phyloP scores from a whole-genome alignment of 2,797 vertebrate species.

The Eidolon dupreanum region DNA sequence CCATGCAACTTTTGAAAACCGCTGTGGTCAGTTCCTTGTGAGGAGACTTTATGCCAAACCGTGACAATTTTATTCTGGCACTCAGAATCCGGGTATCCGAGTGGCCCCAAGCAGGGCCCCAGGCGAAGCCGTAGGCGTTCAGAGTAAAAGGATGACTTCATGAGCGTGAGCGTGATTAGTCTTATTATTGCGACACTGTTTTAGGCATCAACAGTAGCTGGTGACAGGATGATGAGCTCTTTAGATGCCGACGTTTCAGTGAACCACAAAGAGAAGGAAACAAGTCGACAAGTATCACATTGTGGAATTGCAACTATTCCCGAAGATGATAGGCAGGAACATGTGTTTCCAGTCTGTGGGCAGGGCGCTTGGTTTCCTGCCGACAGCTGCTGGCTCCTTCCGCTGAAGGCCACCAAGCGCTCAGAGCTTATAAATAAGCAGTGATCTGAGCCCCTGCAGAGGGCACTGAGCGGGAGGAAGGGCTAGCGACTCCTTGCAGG shows the following conservation, averaged over 20 bases:
- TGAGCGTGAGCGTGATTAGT: neutral
- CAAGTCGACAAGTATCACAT: constrained; percentile 58
- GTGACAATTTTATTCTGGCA: neutral
- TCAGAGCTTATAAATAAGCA: constrained; percentile 69
- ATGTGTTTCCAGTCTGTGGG: constrained; percentile 72
- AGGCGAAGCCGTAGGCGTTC: neutral
- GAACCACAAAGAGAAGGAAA: constrained; percentile 66
- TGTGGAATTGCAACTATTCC: constrained; percentile 64
- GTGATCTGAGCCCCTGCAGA: constrained; percentile 34
- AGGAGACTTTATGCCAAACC: neutral
- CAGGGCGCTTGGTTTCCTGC: constrained; percentile 55
- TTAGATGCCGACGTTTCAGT: constrained; percentile 35
- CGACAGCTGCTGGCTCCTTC: constrained; percentile 63
- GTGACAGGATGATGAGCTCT: constrained; percentile 54
- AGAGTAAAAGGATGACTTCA: neutral
- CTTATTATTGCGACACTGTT: neutral
- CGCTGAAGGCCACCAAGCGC: constrained; percentile 57
- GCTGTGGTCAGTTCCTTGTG: neutral
- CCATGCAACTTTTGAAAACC: neutral
- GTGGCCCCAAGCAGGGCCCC: neutral
- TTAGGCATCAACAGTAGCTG: neutral
- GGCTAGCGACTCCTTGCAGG: neutral
- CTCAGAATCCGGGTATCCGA: neutral
- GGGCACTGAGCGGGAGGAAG: neutral
- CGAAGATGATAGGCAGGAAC: constrained; percentile 69